Percentiles rank a stretch among this genome's conserved stretches.
Evolutionary conservation across 2,113 vertebrate genomes (phyloP).

Genomic region (Psilopogon haemacephalus): DNA sequence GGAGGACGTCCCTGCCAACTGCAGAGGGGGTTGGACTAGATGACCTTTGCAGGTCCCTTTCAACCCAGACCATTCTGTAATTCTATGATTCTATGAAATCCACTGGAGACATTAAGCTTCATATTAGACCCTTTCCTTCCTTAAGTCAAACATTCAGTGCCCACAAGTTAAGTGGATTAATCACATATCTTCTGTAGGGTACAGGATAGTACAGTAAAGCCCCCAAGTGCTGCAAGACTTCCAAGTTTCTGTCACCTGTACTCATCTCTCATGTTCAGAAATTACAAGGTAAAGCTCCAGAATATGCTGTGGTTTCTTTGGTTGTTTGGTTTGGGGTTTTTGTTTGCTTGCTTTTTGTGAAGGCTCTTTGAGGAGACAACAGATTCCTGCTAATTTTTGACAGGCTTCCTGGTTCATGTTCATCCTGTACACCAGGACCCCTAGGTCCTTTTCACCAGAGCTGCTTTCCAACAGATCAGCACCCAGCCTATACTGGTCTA

Average conservation of each 20-base stretch:
- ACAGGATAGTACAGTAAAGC: not conserved
- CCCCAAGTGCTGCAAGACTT: not conserved
- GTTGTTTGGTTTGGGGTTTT: no score
- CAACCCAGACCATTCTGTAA: no score
- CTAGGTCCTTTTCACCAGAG: no score
- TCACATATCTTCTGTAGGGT: not conserved
- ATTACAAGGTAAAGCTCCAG: not conserved
- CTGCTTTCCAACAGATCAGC: no score
- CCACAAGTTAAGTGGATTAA: not conserved
- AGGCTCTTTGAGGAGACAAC: rapidly evolving
- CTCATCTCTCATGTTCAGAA: not conserved
- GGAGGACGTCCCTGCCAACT: no score
- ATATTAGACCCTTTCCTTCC: not conserved
- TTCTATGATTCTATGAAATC: not conserved
- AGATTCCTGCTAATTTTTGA: not conserved
- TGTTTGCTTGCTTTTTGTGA: not conserved
- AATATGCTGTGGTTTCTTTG: not conserved
- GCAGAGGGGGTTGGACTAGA: no score
- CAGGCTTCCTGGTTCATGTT: not conserved
- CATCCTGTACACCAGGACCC: no score
- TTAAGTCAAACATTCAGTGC: not conserved
- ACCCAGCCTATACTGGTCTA: no score
- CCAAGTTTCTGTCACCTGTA: not conserved
- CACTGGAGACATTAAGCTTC: not conserved
- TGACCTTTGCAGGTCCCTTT: no score